Conservation (phyloP, 2,888 invertebrate genomes). For the Keiferia lycopersicella region DNA sequence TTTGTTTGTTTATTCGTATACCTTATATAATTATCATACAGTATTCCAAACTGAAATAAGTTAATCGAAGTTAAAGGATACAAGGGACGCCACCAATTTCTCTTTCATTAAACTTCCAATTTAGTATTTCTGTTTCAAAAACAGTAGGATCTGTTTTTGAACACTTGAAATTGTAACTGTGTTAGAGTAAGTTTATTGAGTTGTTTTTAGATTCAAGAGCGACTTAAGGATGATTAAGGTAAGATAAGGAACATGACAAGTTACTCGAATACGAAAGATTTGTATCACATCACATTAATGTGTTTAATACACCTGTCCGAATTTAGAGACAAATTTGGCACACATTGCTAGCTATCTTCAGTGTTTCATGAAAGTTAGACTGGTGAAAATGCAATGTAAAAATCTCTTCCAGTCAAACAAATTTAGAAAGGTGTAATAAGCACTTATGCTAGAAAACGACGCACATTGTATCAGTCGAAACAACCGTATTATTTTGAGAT, state of each 20-base stretch:
- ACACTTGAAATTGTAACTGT: neutral
- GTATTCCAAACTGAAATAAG: neutral
- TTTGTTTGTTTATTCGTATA: too few species aligned
- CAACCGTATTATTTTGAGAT: constrained; percentile 42
- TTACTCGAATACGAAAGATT: neutral
- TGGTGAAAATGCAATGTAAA: too few species aligned
- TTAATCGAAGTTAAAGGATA: neutral
- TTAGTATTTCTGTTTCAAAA: neutral
- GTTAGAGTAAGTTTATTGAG: neutral
- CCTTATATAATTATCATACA: too few species aligned
- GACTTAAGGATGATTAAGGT: constrained; percentile 4
- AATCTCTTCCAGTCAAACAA: too few species aligned
- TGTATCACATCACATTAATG: neutral
- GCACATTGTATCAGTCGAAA: constrained; percentile 40
- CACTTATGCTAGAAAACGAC: constrained; percentile 28
- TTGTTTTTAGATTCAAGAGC: constrained; percentile 3
- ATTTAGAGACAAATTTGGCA: too few species aligned
- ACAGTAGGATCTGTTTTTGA: neutral
- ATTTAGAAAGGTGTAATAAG: too few species aligned
- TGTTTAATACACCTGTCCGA: too few species aligned
- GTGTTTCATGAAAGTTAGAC: too few species aligned
- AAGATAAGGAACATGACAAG: constrained; percentile 8
- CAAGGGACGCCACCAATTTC: neutral
- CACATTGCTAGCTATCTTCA: too few species aligned
- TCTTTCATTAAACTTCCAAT: neutral